Evolutionary conservation across 2,113 vertebrate genomes (phyloP), one percentile per base, ranked within the genome.

Genomic region (Epinephelus fuscoguttatus): DNA sequence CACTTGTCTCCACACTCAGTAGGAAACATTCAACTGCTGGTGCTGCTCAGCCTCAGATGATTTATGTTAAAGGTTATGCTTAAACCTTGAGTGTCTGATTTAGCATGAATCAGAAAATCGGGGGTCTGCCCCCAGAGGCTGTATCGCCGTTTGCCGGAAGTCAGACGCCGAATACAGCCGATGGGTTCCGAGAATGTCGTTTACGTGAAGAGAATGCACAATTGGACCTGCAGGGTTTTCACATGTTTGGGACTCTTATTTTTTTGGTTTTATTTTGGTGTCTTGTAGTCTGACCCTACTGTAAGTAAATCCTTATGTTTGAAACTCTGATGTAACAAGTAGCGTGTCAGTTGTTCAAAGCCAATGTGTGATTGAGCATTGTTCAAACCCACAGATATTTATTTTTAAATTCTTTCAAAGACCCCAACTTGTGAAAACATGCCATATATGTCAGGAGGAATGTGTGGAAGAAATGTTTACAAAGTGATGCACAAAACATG

Each of bases 11-110:
- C 27, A 30, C 19, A 55, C 49, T 42, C 27, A 13, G 19, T 17
- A 59, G 30, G 61, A 72, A 56, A 72, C n/a, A 25, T 17, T 23
- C 13, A 30, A 21, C 74, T 68, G 57, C 37, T 67, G 1, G 12
- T 70, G 27, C 75, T 37, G 66, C 45, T 49, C 33, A 59, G 40
- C 78, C 47, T 69, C 45, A 49, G 30, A 19, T 63, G 15, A 82
- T 82, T 82, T 67, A 69, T 75, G 61, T 53, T 52, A 45, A 17
- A 50, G 40, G 11, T 66, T 45, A 33, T 19, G 6, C 17, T 59
- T 42, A 21, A 47, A 21, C 40, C 8, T n/a, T 2, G 14, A 45
- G 14, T 63, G 19, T 17, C 25, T 82, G 30, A 40, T 75, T 60
- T 15, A 33, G 19, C 12, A 10, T 53, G 23, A 72, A 68, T 70